Evolutionary conservation across 2,888 invertebrate species (phyloP).

Genomic region (Platerodrilus igneus): DNA sequence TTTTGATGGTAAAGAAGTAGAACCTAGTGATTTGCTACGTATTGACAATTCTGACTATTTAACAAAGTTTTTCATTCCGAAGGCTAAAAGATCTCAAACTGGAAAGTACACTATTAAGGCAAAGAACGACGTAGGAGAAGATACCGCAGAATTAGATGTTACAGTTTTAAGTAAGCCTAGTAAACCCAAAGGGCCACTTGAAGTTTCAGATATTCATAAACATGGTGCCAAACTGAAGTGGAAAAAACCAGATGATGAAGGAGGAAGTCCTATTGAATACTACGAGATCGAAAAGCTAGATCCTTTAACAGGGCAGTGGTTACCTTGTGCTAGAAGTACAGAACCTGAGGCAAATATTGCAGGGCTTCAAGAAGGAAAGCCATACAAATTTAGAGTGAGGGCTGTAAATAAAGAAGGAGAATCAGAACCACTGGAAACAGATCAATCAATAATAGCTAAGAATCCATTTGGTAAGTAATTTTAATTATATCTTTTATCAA

Average conservation of each 20-base stretch:
- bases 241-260: slow-evolving; percentile 94
- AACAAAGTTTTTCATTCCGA: slow-evolving; percentile 82
- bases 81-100: slow-evolving; percentile 73
- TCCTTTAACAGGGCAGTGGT: slow-evolving; percentile 88
- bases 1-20: slow-evolving; percentile 66
- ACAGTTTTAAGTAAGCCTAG: slow-evolving; percentile 74
- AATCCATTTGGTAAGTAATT: slow-evolving; percentile 88
- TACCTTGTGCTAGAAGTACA: slow-evolving; percentile 81
- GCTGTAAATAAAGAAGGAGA: slow-evolving; percentile 98
- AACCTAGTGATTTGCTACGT: slow-evolving; percentile 59
- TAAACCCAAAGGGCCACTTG: slow-evolving; percentile 80
- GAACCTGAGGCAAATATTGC: slow-evolving; percentile 80
- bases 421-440: slow-evolving; percentile 92
- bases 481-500: slow-evolving; percentile 17
- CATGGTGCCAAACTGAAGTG: slow-evolving; percentile 87
- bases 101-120: slow-evolving; percentile 88
- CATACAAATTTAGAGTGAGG: slow-evolving; percentile 96
- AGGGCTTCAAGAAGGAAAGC: slow-evolving; percentile 89
- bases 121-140: slow-evolving; percentile 89
- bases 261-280: slow-evolving; percentile 88
- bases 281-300: slow-evolving; percentile 96
- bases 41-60: slow-evolving; percentile 85
- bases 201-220: slow-evolving; percentile 84
- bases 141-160: slow-evolving; percentile 86
- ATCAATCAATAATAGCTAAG: slow-evolving; percentile 91